Base-by-base conservation (phyloP, 2,888 invertebrate genomes). In the Leptinotarsa tumamoca region DNA sequence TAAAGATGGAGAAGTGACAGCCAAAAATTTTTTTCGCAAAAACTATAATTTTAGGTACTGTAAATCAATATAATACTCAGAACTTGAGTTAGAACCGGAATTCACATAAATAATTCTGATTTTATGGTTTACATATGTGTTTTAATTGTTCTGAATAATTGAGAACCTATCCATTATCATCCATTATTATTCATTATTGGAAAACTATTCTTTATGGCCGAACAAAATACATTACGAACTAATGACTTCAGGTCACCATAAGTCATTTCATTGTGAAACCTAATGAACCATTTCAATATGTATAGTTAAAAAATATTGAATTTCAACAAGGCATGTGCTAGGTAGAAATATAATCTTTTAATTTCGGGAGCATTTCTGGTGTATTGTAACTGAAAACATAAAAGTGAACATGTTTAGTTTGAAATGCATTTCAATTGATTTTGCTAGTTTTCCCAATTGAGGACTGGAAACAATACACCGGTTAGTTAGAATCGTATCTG, bases 251-350 rank as follows among this genome's bases (percentile, higher is more conserved):
- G 1, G 43, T 43, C 43, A 43, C 10, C 10, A 3, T 43, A 43
- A 43, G 2, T 43, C 18, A 17, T 10, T 33, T 5, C 27, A 4
- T 27, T 27, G 18, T 56, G 56, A 43, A 56, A 69, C n/a, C 49
- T 33, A 68, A 52, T 68, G 54, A 68, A 68, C 54, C 27, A 68
- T 56, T 56, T 13, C 43, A 54, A 15, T 69, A 2, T 43, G 5
- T 54, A 3, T 14, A 27, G 27, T 2, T 4, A 0, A 43, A 54
- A 56, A 54, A 4, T 69, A 56, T 69, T 43, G 69, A 51, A 69
- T 69, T 69, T 69, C 69, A 69, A 18, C 43, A 54, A 56, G n/a
- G 56, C 69, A 70, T 58, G 23, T 70, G 58, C 58, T 70, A n/a
- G 10, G 52, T 68, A 58, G 70, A 17, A 70, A 50, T 58, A 49